Base-by-base conservation (phyloP, 2,888 invertebrate genomes). In the Callosobruchus maculatus region DNA sequence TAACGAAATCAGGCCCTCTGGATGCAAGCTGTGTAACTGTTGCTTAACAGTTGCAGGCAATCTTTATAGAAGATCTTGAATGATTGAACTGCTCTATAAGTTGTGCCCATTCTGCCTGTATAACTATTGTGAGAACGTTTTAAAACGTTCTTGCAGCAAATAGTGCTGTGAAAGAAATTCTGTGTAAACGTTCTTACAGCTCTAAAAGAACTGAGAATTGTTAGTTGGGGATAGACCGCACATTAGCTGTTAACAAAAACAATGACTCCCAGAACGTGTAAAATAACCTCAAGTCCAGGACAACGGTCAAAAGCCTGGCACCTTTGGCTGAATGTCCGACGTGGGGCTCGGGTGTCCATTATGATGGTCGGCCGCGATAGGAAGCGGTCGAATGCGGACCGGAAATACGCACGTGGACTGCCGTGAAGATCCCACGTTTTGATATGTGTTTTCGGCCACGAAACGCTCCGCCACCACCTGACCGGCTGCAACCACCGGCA, bases 351-450 rank as follows among this genome's bases (percentile, higher is more conserved):
- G 13, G 68, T 68, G 13, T 21, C 68, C 68, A 68, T 68, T 68
- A 68, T 21, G 68, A 68, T 68, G 22, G 21, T 68, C 21, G 68
- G 4, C 49, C 68, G 68, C 68, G 68, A 68, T 68, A 68, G 68
- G 68, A 68, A 22, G 68, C 9, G 22, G 68, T 18, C 68, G 68
- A 68, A 21, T 18, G 68, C 22, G 68, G 68, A 68, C 68, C 68
- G 68, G 68, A 68, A 68, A 22, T 68, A 68, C 68, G 68, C 68
- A 68, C 68, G 68, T 68, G 68, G 22, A 49, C 9, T 22, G 68
- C 68, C 68, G 68, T 68, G 68, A 68, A 68, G 68, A 68, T 68
- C 21, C 68, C 49, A 21, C 68, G 9, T 68, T 68, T 22, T 68
- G 68, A 68, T 68, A 68, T n/a, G n/a, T n/a, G n/a, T 68, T 68